Conservation (phyloP, 2,113 vertebrate genomes). For the Platysteira castanea region DNA sequence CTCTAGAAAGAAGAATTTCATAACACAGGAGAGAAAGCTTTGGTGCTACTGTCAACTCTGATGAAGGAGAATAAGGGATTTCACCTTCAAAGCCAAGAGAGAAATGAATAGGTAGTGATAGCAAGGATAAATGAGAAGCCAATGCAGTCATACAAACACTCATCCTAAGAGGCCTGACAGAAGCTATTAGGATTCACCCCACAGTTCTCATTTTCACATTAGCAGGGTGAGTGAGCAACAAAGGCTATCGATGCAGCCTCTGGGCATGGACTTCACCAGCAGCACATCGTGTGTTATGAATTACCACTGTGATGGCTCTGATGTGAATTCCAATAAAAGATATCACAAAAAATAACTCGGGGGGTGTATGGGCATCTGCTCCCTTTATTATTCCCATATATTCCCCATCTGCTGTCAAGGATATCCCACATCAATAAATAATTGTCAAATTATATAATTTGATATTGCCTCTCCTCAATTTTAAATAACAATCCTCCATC, state of each 20-base stretch:
- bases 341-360: slow-evolving; percentile 3
- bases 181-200: slow-evolving; percentile 62
- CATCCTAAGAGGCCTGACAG: slow-evolving; percentile 11
- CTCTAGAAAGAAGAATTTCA: background rate
- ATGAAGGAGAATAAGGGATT: slow-evolving; percentile 60
- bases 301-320: background rate
- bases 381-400: background rate
- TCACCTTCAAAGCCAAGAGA: slow-evolving; percentile 53
- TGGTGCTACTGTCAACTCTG: slow-evolving; percentile 17
- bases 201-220: slow-evolving; percentile 41
- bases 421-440: background rate
- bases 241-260: slow-evolving; percentile 11
- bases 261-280: background rate
- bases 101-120: slow-evolving; percentile 56
- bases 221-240: background rate
- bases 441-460: background rate
- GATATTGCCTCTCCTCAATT: background rate
- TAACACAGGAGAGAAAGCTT: background rate
- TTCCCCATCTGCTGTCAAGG: background rate
- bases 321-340: slow-evolving; percentile 46
- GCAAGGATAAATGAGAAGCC: slow-evolving; percentile 60
- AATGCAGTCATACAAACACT: slow-evolving; percentile 48
- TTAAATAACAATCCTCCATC: background rate
- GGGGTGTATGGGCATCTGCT: background rate
- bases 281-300: background rate